Evolutionary conservation across 2,797 vertebrate genomes (phyloP).

Genomic region (Poeciliopsis presidionis): DNA sequence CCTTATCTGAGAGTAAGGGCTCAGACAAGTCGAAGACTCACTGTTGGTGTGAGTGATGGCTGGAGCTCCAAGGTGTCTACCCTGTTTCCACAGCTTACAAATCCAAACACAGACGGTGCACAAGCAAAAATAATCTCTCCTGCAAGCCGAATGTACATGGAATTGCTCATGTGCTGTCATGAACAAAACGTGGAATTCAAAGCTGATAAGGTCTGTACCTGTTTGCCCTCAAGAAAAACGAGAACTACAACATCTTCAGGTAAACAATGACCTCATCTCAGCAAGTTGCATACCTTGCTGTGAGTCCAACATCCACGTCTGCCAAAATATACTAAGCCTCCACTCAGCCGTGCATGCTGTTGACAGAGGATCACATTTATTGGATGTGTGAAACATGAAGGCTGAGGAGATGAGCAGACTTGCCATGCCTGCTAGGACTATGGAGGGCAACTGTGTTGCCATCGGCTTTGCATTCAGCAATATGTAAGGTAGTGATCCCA

Average conservation of each 20-base stretch:
- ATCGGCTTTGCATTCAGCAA: slow-evolving; percentile 70
- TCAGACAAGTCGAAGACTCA: slow-evolving; percentile 69
- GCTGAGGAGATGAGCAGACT: slow-evolving; percentile 65
- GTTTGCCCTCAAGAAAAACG: slow-evolving; percentile 20
- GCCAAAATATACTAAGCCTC: slow-evolving; percentile 67
- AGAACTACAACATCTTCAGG: slow-evolving; percentile 59
- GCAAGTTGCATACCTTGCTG: slow-evolving; percentile 68
- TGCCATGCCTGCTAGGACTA: slow-evolving; percentile 43
- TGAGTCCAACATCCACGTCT: slow-evolving; percentile 63
- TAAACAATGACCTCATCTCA: slow-evolving; percentile 70
- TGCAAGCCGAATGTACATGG: slow-evolving; percentile 9
- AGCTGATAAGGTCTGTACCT: slow-evolving; percentile 24
- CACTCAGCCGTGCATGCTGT: slow-evolving; percentile 42
- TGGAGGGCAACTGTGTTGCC: slow-evolving; percentile 59
- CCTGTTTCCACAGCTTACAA: slow-evolving; percentile 33
- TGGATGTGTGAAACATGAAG: slow-evolving; percentile 63
- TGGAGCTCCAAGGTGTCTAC: slow-evolving; percentile 49
- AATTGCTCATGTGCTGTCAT: slow-evolving; percentile 12
- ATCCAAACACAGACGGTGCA: slow-evolving; percentile 29
- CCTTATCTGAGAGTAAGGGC: slow-evolving; percentile 76
- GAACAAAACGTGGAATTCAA: slow-evolving; percentile 16
- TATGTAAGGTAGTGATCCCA: slow-evolving; percentile 63
- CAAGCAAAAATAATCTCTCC: slow-evolving; percentile 14
- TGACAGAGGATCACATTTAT: slow-evolving; percentile 67
- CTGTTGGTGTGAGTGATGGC: slow-evolving; percentile 70